Conservation (phyloP, 2,888 invertebrate species). For the Uloborus plumipes region DNA sequence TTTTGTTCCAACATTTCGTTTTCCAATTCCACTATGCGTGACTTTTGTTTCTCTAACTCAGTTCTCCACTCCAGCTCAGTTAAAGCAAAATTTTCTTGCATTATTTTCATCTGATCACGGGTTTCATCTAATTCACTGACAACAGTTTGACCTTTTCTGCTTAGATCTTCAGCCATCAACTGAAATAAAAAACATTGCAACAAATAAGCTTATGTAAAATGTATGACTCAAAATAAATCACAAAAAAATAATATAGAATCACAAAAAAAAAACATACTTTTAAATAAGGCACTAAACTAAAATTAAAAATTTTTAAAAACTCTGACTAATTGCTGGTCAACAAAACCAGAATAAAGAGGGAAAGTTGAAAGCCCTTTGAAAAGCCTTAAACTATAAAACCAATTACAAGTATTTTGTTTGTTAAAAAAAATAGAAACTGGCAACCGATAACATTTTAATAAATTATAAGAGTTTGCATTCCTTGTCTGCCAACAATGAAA, state of each 20-base stretch:
- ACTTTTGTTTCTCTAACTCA: conserved; percentile 77
- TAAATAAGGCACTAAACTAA: not conserved
- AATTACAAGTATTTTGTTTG: too few species aligned
- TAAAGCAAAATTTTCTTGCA: conserved; percentile 83
- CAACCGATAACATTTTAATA: too few species aligned
- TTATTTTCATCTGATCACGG: conserved; percentile 83
- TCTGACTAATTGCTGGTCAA: too few species aligned
- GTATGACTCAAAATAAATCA: not conserved
- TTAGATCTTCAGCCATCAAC: conserved; percentile 81
- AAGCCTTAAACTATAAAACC: too few species aligned
- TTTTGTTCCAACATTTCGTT: conserved; percentile 73
- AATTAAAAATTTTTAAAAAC: too few species aligned
- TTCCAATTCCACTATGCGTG: conserved; percentile 74
- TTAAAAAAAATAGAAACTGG: too few species aligned
- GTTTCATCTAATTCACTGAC: conserved; percentile 83
- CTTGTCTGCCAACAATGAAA: too few species aligned
- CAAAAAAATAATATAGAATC: conserved; percentile 2
- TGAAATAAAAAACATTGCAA: conserved; percentile 73
- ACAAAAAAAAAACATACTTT: not conserved
- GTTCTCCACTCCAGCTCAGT: conserved; percentile 81
- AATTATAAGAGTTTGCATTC: too few species aligned
- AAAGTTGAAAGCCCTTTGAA: too few species aligned
- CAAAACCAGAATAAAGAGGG: too few species aligned
- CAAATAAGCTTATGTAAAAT: not conserved
- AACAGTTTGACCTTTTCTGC: conserved; percentile 76